Conservation (phyloP, 1,140 invertebrate species). For the Neuroterus valhalla region DNA sequence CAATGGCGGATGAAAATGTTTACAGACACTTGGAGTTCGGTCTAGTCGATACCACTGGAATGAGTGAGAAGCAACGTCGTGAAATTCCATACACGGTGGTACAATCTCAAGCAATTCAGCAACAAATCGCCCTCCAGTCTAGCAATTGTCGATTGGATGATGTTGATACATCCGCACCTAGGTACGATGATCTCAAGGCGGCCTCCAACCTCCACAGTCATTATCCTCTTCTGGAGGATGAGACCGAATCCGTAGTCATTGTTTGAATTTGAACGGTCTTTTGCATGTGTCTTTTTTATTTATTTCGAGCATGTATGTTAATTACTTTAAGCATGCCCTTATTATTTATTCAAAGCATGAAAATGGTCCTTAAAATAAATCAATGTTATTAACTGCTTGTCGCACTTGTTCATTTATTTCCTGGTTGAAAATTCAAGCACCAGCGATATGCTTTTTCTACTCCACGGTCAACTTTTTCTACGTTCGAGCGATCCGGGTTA, state of each 20-base stretch:
- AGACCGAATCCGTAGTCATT: slow-evolving; percentile 75
- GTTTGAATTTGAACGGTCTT: slow-evolving; percentile 70
- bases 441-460: slow-evolving; percentile 59
- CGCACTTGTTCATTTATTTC: slow-evolving; percentile 71
- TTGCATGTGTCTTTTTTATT: slow-evolving; percentile 61
- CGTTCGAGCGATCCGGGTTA: slow-evolving; percentile 24
- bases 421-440: slow-evolving; percentile 57
- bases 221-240: slow-evolving; percentile 72
- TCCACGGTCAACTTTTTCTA: slow-evolving; percentile 43
- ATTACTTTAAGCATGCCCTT: slow-evolving; percentile 63
- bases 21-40: slow-evolving; percentile 89
- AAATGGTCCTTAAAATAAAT: slow-evolving; percentile 70
- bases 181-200: slow-evolving; percentile 76
- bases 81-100: slow-evolving; percentile 96
- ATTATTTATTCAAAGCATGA: slow-evolving; percentile 71
- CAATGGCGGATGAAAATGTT: slow-evolving; percentile 39
- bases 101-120: slow-evolving; percentile 73
- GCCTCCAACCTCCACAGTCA: slow-evolving; percentile 70
- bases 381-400: slow-evolving; percentile 72
- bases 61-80: slow-evolving; percentile 90
- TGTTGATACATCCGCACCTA: slow-evolving; percentile 65
- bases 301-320: slow-evolving; percentile 65
- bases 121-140: slow-evolving; percentile 61
- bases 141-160: slow-evolving; percentile 69
- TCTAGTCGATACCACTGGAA: slow-evolving; percentile 90